Conservation (phyloP, 2,888 invertebrate genomes). For the Cataglyphis albicans region DNA sequence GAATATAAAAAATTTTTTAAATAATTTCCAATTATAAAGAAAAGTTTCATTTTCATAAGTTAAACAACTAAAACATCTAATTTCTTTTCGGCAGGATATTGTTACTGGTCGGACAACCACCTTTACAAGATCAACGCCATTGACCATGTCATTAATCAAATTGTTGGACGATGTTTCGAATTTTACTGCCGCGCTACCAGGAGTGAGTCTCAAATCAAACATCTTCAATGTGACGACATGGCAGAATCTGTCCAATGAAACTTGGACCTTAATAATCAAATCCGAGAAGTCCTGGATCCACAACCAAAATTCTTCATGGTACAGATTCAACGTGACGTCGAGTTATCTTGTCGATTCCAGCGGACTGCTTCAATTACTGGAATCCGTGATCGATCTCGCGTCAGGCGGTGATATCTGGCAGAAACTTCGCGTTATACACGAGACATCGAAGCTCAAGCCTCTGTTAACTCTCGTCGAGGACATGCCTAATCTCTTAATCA, state of each 20-base stretch:
- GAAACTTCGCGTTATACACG: constrained; percentile 76
- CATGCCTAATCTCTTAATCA: constrained; percentile 79
- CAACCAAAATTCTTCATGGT: constrained; percentile 24
- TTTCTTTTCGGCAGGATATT: constrained; percentile 61
- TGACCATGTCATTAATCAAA: constrained; percentile 71
- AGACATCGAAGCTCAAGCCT: constrained; percentile 76
- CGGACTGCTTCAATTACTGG: constrained; percentile 65
- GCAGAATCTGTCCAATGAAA: constrained; percentile 76
- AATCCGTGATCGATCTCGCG: constrained; percentile 71
- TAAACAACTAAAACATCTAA: neutral
- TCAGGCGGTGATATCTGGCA: constrained; percentile 82
- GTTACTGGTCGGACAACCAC: constrained; percentile 54
- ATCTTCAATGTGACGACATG: constrained; percentile 79
- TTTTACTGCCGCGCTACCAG: constrained; percentile 50
- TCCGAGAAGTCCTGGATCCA: constrained; percentile 76
- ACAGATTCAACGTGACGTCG: neutral
- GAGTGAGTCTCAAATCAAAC: constrained; percentile 72
- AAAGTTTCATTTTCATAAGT: neutral
- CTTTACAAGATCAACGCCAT: constrained; percentile 62
- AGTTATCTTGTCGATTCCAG: constrained; percentile 43
- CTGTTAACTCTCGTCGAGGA: constrained; percentile 80
- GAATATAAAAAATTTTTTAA: neutral
- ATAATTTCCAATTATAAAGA: neutral
- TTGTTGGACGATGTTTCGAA: constrained; percentile 72
- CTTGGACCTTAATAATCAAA: constrained; percentile 65